phyloP scores from a whole-genome alignment of 2,113 vertebrate genomes.

The Pseudorectes ferrugineus region DNA sequence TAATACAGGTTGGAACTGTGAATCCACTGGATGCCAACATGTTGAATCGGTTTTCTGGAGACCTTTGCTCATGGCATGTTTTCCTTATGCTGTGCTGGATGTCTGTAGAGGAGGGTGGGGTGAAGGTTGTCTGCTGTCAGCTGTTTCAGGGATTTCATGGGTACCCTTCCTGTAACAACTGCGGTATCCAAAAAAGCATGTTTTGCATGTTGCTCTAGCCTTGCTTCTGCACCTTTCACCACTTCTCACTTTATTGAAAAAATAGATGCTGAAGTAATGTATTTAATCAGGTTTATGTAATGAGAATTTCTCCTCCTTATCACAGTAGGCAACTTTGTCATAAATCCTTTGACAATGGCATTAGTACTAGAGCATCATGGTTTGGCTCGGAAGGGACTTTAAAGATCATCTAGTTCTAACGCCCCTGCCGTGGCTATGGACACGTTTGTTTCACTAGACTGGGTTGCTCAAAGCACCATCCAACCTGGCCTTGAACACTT shows the following conservation, averaged over 20 bases:
- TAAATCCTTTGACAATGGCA: neutral
- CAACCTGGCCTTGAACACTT: neutral
- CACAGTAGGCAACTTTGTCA: neutral
- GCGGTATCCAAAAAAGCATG: neutral
- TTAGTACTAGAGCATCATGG: neutral
- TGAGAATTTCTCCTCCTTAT: neutral
- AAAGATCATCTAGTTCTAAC: neutral
- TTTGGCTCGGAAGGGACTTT: neutral
- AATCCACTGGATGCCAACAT: neutral
- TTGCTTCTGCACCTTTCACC: neutral
- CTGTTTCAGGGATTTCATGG: neutral
- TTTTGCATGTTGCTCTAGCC: neutral
- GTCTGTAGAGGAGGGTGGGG: neutral
- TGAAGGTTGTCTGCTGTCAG: neutral
- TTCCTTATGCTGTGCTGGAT: neutral
- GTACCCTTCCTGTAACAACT: accelerated
- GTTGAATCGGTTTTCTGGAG: neutral
- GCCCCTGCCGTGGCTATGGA: neutral
- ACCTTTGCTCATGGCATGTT: neutral
- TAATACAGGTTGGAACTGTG: neutral
- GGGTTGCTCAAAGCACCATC: neutral
- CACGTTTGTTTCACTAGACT: accelerated
- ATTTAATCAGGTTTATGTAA: neutral
- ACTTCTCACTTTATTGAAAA: neutral
- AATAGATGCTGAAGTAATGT: neutral